Base-by-base conservation (phyloP, 2,797 vertebrate species). In the Poeciliopsis paucimaculata region DNA sequence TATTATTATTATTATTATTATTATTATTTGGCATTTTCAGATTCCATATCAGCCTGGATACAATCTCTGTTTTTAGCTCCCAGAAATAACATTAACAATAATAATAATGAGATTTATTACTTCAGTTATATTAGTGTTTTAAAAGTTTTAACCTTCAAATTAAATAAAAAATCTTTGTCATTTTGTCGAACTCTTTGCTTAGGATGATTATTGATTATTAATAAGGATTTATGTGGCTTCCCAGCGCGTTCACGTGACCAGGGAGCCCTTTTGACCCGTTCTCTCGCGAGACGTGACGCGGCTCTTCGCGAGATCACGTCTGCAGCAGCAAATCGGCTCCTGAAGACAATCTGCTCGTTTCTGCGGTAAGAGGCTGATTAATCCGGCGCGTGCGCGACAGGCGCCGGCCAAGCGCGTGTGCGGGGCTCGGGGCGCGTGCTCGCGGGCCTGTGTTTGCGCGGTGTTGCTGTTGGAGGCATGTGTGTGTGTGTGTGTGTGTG, bases 201-300 rank as follows among this genome's bases (percentile, higher is more conserved):
- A 20, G 34, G 8, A 66, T 66, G 6, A 1, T 53, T 62, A 80
- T 64, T 77, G 43, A 84, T 86, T 23, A 79, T 5, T 55, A 8
- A 77, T 75, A 10, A 41, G 36, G 39, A 0, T 36, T 62, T 5
- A 3, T 9, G 23, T 15, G 39, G 36, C 46, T 57, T 75, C 70
- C 34, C 47, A 2, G 20, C 15, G 18, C 5, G 23, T 60, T 87
- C 90, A 93, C 81, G 87, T 93, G 87, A 90, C 20, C 70, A 26
- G 43, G 43, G 36, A 39, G 36, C 77, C 75, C 73, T 36, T 85
- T 77, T 87, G 87, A 88, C 68, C 64, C 62, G 5, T 80, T 41
- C 45, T 92, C 88, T 92, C 94, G 91, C 91, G 90, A 92, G 92
- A 93, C 41, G 47, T 83, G 77, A 73, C 77, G 91, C 87, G 77